phyloP scores from a whole-genome alignment of 2,113 vertebrate genomes.

The Petrocephalus microphthalmus region DNA sequence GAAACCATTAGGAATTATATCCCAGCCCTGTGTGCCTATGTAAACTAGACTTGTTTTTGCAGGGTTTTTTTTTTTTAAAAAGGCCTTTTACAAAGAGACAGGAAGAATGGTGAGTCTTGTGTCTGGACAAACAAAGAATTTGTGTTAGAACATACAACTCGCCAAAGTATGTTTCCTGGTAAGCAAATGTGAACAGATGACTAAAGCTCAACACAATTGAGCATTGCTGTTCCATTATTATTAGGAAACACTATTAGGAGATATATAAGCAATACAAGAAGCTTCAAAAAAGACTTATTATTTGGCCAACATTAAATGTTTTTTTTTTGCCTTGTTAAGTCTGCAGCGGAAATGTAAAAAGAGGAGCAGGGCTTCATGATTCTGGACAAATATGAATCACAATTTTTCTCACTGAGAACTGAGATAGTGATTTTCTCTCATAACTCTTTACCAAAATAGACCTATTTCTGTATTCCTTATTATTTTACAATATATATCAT shows the following conservation, averaged over 20 bases:
- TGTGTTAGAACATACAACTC: neutral
- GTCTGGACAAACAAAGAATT: neutral
- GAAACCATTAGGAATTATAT: slow-evolving; percentile 1
- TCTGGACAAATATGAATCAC: neutral
- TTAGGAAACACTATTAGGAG: neutral
- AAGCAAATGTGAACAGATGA: neutral
- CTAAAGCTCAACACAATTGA: neutral
- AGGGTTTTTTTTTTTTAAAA: neutral
- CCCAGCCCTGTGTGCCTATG: neutral
- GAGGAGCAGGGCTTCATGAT: neutral
- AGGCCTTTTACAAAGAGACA: neutral
- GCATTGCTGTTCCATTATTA: neutral
- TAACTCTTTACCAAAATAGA: neutral
- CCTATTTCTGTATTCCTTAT: neutral
- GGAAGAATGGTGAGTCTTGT: neutral
- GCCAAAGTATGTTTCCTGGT: neutral
- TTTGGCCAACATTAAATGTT: neutral
- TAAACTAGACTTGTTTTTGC: neutral
- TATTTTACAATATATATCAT: neutral
- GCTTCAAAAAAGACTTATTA: neutral
- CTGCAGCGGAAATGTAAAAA: neutral
- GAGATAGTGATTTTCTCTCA: neutral
- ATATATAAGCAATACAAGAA: neutral
- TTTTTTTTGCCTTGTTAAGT: neutral
- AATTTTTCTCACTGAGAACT: neutral